phyloP scores from a whole-genome alignment of 92 coral and sea anemone genomes.

The Parazoanthus atlanticus region DNA sequence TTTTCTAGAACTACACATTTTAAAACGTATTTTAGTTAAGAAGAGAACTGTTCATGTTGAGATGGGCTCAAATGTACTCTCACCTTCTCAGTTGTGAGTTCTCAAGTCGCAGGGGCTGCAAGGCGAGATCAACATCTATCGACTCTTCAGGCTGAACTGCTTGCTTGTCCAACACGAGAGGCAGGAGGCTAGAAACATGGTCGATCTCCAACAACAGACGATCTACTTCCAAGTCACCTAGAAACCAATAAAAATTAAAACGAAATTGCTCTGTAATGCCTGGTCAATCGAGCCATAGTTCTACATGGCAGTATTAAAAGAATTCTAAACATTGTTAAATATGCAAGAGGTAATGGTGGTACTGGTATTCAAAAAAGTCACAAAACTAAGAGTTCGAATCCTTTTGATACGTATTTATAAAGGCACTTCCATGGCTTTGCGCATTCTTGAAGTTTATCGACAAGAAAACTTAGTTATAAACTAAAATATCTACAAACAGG shows the following conservation, averaged over 20 bases:
- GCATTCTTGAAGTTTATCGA: no score
- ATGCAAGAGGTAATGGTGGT: no score
- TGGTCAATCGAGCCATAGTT: background rate
- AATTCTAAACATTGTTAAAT: no score
- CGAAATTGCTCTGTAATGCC: background rate
- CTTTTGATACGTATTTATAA: no score
- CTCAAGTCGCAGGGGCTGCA: constrained; percentile 73
- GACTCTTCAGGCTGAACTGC: constrained; percentile 26
- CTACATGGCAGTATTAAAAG: no score
- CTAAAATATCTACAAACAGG: no score
- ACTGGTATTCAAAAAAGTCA: no score
- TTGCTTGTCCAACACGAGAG: constrained; percentile 61
- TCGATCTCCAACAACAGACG: constrained; percentile 93
- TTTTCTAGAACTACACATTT: background rate
- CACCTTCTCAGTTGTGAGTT: constrained; percentile 86
- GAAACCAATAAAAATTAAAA: background rate
- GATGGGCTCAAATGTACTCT: background rate
- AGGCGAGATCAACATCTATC: constrained; percentile 61
- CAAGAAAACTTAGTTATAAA: no score
- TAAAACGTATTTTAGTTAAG: background rate
- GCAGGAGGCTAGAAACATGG: constrained; percentile 72
- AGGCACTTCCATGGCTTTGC: no score
- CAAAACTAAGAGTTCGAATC: no score
- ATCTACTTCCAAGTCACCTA: constrained; percentile 87
- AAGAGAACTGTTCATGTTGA: background rate